A percentile compares a stretch with the other conserved stretches of the same genome.
These are phyloP conservation scores for Casuarius casuarius DNA, from an alignment of 2,113 vertebrate genomes.

Conservation along the genomic window DNA sequence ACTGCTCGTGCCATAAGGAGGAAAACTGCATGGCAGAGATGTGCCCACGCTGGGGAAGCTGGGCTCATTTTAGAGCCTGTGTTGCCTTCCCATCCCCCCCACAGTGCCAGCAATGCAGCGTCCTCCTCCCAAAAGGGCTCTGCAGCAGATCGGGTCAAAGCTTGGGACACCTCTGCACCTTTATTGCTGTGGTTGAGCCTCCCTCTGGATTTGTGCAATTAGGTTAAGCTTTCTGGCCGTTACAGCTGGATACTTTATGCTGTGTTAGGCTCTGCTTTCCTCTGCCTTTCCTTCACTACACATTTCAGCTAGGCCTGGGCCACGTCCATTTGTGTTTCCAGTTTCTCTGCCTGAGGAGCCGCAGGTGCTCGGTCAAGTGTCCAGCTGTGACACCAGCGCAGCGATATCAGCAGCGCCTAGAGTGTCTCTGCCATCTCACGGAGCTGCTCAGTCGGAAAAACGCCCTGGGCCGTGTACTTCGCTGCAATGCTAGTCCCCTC, in stretches of 20 bases:
- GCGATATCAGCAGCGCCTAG: not conserved
- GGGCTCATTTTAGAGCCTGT: not conserved
- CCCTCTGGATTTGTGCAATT: not conserved
- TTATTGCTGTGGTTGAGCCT: not conserved
- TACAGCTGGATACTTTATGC: not conserved
- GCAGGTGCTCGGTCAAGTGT: not conserved
- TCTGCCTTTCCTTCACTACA: not conserved
- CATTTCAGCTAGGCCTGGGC: not conserved
- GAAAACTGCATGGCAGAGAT: not conserved
- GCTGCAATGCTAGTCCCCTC: accelerated
- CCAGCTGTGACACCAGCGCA: not conserved
- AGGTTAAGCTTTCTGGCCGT: not conserved
- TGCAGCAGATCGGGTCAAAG: not conserved
- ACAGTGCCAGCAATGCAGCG: not conserved
- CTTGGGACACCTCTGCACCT: too few relatives aligned
- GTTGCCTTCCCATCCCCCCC: not conserved
- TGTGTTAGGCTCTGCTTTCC: not conserved
- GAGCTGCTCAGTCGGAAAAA: not conserved
- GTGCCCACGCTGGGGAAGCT: accelerated
- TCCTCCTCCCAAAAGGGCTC: not conserved
- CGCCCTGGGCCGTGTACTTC: not conserved
- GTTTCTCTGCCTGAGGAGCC: not conserved
- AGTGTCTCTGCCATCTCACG: not conserved
- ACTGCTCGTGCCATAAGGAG: not conserved
- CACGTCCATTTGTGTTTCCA: not conserved